Conservation (phyloP, 2,888 invertebrate species). For the Drosophila vallismaia region DNA sequence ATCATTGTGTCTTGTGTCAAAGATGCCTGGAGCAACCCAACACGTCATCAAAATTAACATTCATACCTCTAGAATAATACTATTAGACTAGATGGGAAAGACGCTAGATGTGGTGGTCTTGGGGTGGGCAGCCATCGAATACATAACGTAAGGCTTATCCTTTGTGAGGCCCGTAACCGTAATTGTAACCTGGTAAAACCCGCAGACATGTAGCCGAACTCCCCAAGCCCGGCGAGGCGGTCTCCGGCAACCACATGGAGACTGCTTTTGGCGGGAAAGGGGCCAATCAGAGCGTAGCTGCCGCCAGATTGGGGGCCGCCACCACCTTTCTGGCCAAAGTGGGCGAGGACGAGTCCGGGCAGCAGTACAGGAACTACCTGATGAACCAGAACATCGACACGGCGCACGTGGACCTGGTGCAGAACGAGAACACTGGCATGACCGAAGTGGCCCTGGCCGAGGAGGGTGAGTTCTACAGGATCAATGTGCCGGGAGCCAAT, state of each 20-base stretch:
- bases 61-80: neutral
- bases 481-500: constrained; percentile 95
- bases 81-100: constrained; percentile 22
- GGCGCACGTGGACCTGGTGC: constrained; percentile 77
- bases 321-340: constrained; percentile 93
- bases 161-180: too few relatives aligned
- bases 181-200: neutral
- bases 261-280: constrained; percentile 98
- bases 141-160: constrained; percentile 87
- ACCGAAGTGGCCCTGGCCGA: constrained; percentile 95
- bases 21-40: neutral
- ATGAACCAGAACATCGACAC: constrained; percentile 87
- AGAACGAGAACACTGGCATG: constrained; percentile 88
- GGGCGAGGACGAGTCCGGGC: constrained; percentile 94
- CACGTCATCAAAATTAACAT: neutral
- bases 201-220: constrained; percentile 89
- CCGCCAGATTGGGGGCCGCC: constrained; percentile 92
- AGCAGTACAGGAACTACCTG: constrained; percentile 90
- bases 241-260: constrained; percentile 91
- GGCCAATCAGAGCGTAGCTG: constrained; percentile 97
- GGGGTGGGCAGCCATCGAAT: constrained; percentile 94
- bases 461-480: constrained; percentile 95
- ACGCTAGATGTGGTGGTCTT: constrained; percentile 86
- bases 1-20: neutral
- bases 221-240: constrained; percentile 94